phyloP scores from a whole-genome alignment of 2,113 vertebrate species.

The Ceyx melanurus region DNA sequence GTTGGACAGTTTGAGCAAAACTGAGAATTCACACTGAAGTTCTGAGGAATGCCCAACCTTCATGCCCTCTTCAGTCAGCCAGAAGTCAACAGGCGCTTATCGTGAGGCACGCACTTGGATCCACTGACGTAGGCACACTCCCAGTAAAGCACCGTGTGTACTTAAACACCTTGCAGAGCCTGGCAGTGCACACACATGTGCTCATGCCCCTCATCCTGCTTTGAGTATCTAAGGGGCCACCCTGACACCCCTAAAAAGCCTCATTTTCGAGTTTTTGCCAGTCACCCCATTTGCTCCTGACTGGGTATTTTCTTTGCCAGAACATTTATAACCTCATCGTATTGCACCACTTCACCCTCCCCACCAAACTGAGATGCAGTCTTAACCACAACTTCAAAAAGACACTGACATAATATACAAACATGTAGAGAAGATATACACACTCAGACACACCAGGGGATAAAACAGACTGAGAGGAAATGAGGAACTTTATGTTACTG shows the following conservation, averaged over 20 bases:
- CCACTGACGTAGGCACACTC: not conserved
- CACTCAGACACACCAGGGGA: constrained; percentile 39
- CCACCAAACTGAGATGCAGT: not conserved
- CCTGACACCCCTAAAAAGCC: not conserved
- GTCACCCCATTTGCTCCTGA: not conserved
- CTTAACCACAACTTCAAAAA: constrained; percentile 34
- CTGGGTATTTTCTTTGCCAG: not conserved
- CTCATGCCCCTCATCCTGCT: not conserved
- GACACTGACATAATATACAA: constrained; percentile 17
- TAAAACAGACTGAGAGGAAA: constrained; percentile 42
- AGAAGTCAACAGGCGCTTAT: not conserved
- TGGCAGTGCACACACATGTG: rapidly evolving
- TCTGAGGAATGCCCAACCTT: not conserved
- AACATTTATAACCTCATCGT: not conserved
- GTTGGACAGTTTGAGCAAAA: not conserved
- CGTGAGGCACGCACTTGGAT: rapidly evolving
- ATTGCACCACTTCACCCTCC: not conserved
- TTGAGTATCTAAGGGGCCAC: too few species aligned
- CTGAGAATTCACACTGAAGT: not conserved
- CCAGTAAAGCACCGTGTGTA: rapidly evolving
- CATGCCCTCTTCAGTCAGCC: not conserved
- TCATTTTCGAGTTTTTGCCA: not conserved
- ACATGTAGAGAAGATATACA: constrained; percentile 20
- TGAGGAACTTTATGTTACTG: constrained; percentile 36
- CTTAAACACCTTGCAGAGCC: not conserved